Conservation (phyloP, 2,888 invertebrate genomes). For the Troglohyphantes excavatus region DNA sequence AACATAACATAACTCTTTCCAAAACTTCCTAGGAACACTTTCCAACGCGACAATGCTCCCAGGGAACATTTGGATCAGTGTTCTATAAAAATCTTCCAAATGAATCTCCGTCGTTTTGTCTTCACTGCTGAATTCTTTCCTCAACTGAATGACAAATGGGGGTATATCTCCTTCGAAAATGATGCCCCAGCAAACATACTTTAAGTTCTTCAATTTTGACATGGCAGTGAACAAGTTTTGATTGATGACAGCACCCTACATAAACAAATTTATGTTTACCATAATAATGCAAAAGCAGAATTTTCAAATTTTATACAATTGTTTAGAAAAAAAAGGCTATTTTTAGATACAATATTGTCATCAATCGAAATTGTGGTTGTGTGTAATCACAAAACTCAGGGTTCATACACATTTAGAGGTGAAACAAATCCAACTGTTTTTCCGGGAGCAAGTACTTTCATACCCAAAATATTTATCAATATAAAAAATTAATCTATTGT, state of each 20-base stretch:
- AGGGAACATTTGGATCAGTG: constrained; percentile 30
- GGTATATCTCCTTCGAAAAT: constrained; percentile 39
- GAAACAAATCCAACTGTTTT: too few relatives aligned
- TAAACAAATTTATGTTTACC: neutral
- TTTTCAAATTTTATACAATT: too few relatives aligned
- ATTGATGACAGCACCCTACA: constrained; percentile 14
- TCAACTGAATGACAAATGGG: constrained; percentile 37
- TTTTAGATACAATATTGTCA: too few relatives aligned
- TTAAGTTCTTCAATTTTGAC: constrained; percentile 11
- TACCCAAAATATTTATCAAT: too few relatives aligned
- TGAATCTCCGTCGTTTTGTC: constrained; percentile 27
- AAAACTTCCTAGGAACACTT: constrained; percentile 30
- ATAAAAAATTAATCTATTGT: too few relatives aligned
- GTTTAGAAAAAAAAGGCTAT: too few relatives aligned
- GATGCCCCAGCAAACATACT: constrained; percentile 56
- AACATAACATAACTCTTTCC: constrained; percentile 54
- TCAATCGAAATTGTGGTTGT: too few relatives aligned
- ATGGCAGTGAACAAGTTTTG: constrained; percentile 16
- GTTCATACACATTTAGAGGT: too few relatives aligned
- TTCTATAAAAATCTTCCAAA: constrained; percentile 33
- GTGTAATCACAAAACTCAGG: neutral
- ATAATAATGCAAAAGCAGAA: too few relatives aligned
- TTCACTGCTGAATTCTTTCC: neutral
- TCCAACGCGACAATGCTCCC: constrained; percentile 35
- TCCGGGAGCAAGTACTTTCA: too few relatives aligned